Evolutionary conservation across 2,113 vertebrate genomes (phyloP).

Genomic region (Aptenodytes forsteri): DNA sequence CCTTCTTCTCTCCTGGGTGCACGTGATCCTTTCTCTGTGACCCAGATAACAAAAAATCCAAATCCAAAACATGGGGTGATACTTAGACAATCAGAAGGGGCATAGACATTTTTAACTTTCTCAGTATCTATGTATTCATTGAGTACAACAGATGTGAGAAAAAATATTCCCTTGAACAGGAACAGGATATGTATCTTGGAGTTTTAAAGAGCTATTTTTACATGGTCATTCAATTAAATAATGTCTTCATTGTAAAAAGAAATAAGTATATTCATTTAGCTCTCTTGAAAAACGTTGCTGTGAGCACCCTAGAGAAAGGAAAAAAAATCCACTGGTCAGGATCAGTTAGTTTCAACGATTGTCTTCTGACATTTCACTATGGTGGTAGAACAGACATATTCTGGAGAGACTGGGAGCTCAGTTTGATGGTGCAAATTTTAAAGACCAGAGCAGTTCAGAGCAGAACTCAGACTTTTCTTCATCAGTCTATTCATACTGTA

Average conservation of each 20-base stretch:
- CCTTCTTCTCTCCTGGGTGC: constrained; percentile 21
- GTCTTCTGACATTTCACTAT: neutral
- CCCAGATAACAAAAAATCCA: constrained; percentile 39
- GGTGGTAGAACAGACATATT: neutral
- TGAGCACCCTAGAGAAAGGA: neutral
- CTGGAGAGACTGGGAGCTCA: neutral
- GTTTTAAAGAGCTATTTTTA: constrained; percentile 13
- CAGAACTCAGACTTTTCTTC: neutral
- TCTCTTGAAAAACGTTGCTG: neutral
- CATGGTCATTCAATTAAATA: neutral
- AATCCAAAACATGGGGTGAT: constrained; percentile 41
- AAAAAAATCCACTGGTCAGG: neutral
- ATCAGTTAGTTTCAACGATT: neutral
- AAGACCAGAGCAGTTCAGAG: neutral
- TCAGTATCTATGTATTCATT: neutral
- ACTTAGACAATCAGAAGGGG: neutral
- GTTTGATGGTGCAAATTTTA: neutral
- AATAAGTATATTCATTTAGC: neutral
- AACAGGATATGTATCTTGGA: neutral
- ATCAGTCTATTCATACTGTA: neutral
- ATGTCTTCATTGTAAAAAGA: neutral
- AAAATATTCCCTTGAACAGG: neutral
- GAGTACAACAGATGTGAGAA: neutral
- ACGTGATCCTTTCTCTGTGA: neutral
- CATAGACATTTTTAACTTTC: neutral